phyloP scores from a whole-genome alignment of 2,888 invertebrate genomes.

The Orchestes rusci region DNA sequence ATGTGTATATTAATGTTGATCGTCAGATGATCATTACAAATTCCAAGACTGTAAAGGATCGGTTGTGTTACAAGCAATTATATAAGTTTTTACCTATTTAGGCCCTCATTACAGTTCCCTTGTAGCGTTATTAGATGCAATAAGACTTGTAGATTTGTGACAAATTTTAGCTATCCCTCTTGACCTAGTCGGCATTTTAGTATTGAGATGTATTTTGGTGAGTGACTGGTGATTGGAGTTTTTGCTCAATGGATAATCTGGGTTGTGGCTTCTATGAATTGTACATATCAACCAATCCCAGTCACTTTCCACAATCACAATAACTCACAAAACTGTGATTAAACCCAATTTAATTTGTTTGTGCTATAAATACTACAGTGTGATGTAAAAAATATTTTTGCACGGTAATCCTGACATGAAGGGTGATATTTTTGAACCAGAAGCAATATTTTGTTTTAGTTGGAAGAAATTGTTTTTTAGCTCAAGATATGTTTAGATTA shows the following conservation, averaged over 20 bases:
- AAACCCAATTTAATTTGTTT: slow-evolving; percentile 20
- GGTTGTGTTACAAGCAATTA: too few species aligned
- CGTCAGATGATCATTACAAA: slow-evolving; percentile 39
- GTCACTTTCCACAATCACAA: slow-evolving; percentile 12
- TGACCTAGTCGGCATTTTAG: too few species aligned
- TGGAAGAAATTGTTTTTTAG: slow-evolving; percentile 25
- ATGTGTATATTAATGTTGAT: too few species aligned
- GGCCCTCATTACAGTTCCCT: too few species aligned
- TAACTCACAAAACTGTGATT: slow-evolving; percentile 23
- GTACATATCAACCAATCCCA: slow-evolving; percentile 16
- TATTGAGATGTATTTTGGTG: too few species aligned
- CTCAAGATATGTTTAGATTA: slow-evolving; percentile 3
- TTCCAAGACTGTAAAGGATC: slow-evolving; percentile 37
- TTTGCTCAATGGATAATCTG: too few species aligned
- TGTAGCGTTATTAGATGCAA: too few species aligned
- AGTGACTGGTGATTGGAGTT: too few species aligned
- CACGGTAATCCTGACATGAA: slow-evolving; percentile 31
- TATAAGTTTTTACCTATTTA: too few species aligned
- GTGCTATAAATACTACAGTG: slow-evolving; percentile 28
- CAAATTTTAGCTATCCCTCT: too few species aligned
- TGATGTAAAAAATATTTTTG: slow-evolving; percentile 43
- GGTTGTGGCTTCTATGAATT: slow-evolving; percentile 4
- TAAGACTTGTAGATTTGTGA: too few species aligned
- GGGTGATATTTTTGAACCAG: slow-evolving; percentile 46
- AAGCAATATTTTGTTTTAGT: slow-evolving; percentile 42